Base-by-base conservation (phyloP, 92 coral and sea anemone species). In the Paragorgia papillata region DNA sequence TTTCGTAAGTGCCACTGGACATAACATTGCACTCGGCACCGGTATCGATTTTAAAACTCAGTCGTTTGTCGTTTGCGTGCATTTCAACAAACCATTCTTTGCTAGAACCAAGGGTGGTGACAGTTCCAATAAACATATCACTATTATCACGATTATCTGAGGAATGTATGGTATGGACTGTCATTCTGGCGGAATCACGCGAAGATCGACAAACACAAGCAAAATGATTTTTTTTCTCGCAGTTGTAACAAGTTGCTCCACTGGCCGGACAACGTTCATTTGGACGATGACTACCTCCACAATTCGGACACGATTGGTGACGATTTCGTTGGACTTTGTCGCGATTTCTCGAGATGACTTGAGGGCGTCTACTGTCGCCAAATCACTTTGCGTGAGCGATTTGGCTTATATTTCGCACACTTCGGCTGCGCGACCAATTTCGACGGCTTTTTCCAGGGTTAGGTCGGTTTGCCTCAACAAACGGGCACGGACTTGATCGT, bases 21-120 rank as follows among this genome's bases (percentile, higher is more conserved):
- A 63, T 63, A 5, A 63, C 49, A 24, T 63, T 63, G 51, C 70
- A 63, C 33, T 63, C 70, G 3, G 70, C 70, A 0, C 70, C 70
- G 22, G 70, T 32, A 15, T 62, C 68, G 49, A 39, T 66, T n/a
- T 69, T 48, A 43, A 69, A 69, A 29, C 2, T 21, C 8, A 46
- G 41, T 46, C 2, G 17, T 1, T 27, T 27, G 26, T n/a, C n/a
- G n/a, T n/a, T 69, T 21, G 30, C 62, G 18, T 13, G 34, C 26
- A 41, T 69, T 46, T 14, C 20, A 53, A 1, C 59, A 69, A n/a
- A 40, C 48, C 32, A 30, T 66, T 55, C 74, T 37, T 43, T 40
- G 13, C 70, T n/a, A n/a, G n/a, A n/a, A 40, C 43, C 48, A 18
- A 13, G 50, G 25, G 46, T 40, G 32, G 37, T 7, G 3, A 66